phyloP scores from a whole-genome alignment of 2,113 vertebrate species.

The Apistogramma diplotaenia region DNA sequence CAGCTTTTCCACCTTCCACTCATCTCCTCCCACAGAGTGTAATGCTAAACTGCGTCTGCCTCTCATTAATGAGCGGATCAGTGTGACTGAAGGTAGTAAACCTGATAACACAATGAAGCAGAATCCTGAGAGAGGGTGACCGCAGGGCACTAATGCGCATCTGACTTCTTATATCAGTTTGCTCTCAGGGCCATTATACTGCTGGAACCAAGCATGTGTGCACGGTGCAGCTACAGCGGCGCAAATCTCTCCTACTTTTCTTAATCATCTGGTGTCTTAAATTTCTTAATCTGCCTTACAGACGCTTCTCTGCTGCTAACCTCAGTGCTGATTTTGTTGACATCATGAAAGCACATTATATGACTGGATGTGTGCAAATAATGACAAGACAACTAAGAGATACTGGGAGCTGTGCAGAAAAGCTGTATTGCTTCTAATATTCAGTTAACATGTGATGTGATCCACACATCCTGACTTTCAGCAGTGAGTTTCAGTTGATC shows the following conservation, averaged over 20 bases:
- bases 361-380: not conserved
- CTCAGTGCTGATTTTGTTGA: not conserved
- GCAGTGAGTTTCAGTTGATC: not conserved
- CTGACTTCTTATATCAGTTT: not conserved
- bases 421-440: not conserved
- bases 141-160: conserved; percentile 2
- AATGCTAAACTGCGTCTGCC: conserved; percentile 41
- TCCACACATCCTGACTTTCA: no score
- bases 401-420: not conserved
- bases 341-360: not conserved
- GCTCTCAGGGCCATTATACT: not conserved
- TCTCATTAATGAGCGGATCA: conserved; percentile 62
- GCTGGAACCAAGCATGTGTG: not conserved
- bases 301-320: not conserved
- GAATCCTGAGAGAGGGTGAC: conserved; percentile 35
- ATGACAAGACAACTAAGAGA: not conserved
- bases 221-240: not conserved
- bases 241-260: not conserved
- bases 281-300: not conserved
- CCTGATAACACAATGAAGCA: conserved; percentile 64
- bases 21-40: conserved; percentile 2
- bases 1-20: conserved; percentile 6
- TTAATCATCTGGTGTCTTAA: not conserved
- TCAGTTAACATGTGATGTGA: no score
- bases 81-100: conserved; percentile 43